phyloP scores from a whole-genome alignment of 1,140 invertebrate species.

The Colletes gigas region DNA sequence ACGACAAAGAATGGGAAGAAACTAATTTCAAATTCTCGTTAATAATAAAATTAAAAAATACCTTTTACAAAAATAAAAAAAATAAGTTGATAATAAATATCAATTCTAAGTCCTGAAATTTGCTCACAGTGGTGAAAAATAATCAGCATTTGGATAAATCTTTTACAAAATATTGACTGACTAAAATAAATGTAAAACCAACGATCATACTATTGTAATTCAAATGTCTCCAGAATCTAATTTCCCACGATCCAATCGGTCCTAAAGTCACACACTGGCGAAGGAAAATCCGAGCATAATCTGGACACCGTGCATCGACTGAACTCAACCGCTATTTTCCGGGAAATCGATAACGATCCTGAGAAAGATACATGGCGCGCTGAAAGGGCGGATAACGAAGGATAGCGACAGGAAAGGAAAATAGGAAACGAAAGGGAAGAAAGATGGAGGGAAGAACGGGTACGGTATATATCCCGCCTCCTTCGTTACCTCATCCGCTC shows the following conservation, averaged over 20 bases:
- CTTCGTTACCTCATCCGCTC: slow-evolving; percentile 47
- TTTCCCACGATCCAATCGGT: slow-evolving; percentile 35
- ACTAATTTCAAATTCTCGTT: too few species aligned
- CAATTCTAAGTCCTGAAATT: too few species aligned
- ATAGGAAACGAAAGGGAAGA: not conserved
- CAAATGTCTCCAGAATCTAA: not conserved
- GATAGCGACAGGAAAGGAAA: slow-evolving; percentile 1
- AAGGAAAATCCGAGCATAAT: slow-evolving; percentile 33
- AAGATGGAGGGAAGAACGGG: not conserved
- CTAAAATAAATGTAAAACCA: too few species aligned
- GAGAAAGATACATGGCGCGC: slow-evolving; percentile 21
- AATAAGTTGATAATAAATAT: too few species aligned
- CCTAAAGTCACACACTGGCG: slow-evolving; percentile 2
- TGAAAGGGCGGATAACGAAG: slow-evolving; percentile 22
- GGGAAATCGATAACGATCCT: slow-evolving; percentile 55
- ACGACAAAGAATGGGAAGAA: too few species aligned
- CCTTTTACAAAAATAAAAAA: too few species aligned
- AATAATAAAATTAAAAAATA: too few species aligned
- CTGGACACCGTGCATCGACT: slow-evolving; percentile 28
- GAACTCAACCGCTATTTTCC: slow-evolving; percentile 51
- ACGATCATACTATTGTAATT: too few species aligned
- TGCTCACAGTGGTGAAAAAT: too few species aligned
- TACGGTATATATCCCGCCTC: slow-evolving; percentile 25
- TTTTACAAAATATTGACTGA: too few species aligned
- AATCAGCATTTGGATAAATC: too few species aligned